Base-by-base conservation (phyloP, 2,888 invertebrate species). In the Nomada fucata region DNA sequence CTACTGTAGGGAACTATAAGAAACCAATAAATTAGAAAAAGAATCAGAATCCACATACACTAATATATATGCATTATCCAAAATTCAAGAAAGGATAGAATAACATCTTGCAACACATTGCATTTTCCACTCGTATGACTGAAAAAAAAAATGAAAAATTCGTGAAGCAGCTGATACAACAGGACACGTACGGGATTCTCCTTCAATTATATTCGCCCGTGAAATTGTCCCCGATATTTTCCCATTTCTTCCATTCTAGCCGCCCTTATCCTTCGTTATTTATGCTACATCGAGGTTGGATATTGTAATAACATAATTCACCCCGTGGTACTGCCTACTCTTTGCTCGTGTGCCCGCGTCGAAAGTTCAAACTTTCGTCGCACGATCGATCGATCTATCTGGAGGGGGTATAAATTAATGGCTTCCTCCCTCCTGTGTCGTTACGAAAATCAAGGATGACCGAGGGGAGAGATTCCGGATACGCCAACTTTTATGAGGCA, bases 381-480 rank as follows among this genome's bases (percentile, higher is more conserved):
- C 65, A 60, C 78, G 87, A 80, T 82, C 82, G 87, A 85, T 87
- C 71, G 87, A 85, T 87, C 83, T 85, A 87, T 85, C 81, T 50
- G 80, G 72, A 77, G 63, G 80, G 36, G 81, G 81, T 74, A 83
- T 85, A 79, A 81, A 85, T 87, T 87, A 87, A 87, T 79, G 85
- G 87, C 85, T 87, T 85, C 84, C 87, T 79, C 76, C 77, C 81
- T 67, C 73, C 63, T 69, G 26, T 44, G 67, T 50, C 76, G 73
- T 83, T 76, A 68, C 75, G 79, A 85, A 85, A 83, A 87, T 87
- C 85, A 85, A 83, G 83, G 79, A 85, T 78, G 79, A 83, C 79
- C 36, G 59, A 59, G 68, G 52, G 26, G 20, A 76, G 59, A 57
- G 52, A 82, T 68, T 57, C 73, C 61, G 76, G 81, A 87, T 85